A percentile compares a stretch with the other conserved stretches of the same genome.
Conservation (phyloP, 2,888 invertebrate genomes). For the Hyalella azteca region DNA sequence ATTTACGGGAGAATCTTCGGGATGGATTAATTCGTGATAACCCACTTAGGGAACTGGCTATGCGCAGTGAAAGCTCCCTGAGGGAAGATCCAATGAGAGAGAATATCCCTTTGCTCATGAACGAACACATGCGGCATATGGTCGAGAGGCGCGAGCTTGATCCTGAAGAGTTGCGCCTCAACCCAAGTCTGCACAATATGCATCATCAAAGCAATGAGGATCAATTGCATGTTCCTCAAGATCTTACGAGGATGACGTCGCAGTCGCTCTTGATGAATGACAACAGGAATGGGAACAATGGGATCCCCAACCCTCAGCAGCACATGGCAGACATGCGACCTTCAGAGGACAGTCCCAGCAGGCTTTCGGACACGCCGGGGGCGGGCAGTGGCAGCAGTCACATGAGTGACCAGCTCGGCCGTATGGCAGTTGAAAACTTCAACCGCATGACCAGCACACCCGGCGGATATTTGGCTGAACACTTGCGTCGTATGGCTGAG, state of each 20-base stretch:
- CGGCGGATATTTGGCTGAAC: slow-evolving; percentile 56
- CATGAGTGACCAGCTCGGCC: slow-evolving; percentile 53
- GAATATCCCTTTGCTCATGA: slow-evolving; percentile 49
- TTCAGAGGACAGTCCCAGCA: slow-evolving; percentile 54
- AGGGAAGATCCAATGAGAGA: slow-evolving; percentile 23
- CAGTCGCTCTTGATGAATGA: slow-evolving; percentile 54
- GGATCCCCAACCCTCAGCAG: slow-evolving; percentile 41
- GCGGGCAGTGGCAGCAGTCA: slow-evolving; percentile 32
- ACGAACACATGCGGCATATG: slow-evolving; percentile 56
- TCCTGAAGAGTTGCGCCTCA: slow-evolving; percentile 39
- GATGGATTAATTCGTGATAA: slow-evolving; percentile 16
- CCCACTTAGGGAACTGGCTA: slow-evolving; percentile 26
- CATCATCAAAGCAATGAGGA: slow-evolving; percentile 51
- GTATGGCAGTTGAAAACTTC: slow-evolving; percentile 58
- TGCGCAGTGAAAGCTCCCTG: slow-evolving; percentile 4
- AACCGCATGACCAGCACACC: slow-evolving; percentile 57
- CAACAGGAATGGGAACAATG: slow-evolving; percentile 34
- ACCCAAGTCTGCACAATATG: slow-evolving; percentile 47
- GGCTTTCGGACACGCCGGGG: slow-evolving; percentile 51
- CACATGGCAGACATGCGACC: slow-evolving; percentile 48
- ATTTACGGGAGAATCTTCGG: background rate
- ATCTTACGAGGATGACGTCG: slow-evolving; percentile 57
- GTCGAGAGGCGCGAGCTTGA: slow-evolving; percentile 47
- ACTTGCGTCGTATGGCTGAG: slow-evolving; percentile 56
- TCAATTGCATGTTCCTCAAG: slow-evolving; percentile 55